phyloP scores from a whole-genome alignment of 2,113 vertebrate species.

The Stigmatopora nigra region DNA sequence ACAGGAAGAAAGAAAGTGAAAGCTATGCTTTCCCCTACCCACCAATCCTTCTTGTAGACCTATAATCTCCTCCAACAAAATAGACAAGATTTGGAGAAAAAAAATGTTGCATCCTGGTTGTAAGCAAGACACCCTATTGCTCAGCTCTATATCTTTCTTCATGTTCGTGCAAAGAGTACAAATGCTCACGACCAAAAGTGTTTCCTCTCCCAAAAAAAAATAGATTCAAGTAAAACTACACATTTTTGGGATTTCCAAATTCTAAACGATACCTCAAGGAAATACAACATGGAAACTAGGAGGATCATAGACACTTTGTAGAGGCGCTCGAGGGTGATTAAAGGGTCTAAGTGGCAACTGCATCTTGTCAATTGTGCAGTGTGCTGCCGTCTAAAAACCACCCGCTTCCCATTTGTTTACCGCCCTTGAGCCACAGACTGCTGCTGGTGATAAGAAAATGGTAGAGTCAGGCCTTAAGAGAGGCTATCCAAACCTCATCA shows the following conservation, averaged over 20 bases:
- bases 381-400: conserved; percentile 37
- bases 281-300: not conserved
- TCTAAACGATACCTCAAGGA: not conserved
- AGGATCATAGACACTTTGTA: conserved; percentile 1
- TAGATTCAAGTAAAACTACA: not conserved
- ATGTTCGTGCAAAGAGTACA: not conserved
- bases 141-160: not conserved
- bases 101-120: not conserved
- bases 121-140: not conserved
- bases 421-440: conserved; percentile 55
- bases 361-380: not conserved
- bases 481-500: conserved; percentile 52
- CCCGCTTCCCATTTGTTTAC: conserved; percentile 41
- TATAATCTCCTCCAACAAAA: conserved; percentile 4
- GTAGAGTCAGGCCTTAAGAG: conserved; percentile 34
- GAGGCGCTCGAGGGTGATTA: not conserved
- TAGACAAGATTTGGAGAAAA: not conserved
- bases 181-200: not conserved
- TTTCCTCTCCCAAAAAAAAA: not conserved
- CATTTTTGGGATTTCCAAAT: not conserved
- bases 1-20: conserved; percentile 4
- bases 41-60: conserved; percentile 1
- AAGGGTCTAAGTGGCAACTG: not conserved
- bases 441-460: conserved; percentile 59
- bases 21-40: not conserved